Evolutionary conservation across 2,113 vertebrate species (phyloP).

Genomic region (Pseudorhombus dupliciocellatus): DNA sequence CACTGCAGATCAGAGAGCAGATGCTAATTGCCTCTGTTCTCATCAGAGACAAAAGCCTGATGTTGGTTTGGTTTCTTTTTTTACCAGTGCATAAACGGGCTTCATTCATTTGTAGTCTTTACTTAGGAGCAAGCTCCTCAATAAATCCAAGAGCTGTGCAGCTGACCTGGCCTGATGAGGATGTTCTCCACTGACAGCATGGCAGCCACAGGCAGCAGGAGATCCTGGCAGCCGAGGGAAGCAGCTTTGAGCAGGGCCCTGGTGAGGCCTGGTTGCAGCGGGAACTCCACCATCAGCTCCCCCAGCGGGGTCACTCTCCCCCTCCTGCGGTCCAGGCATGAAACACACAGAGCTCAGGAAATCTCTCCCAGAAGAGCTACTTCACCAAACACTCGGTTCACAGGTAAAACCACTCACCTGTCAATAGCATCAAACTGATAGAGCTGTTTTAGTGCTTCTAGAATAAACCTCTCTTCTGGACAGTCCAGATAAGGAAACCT

Average conservation of each 20-base stretch:
- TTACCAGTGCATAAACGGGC: too few species aligned
- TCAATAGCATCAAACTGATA: conserved; percentile 96
- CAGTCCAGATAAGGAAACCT: conserved; percentile 95
- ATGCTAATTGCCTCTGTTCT: too few species aligned
- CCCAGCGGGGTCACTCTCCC: conserved; percentile 91
- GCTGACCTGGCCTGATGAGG: conserved; percentile 93
- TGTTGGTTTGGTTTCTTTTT: too few species aligned
- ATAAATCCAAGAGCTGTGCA: background rate
- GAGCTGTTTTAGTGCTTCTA: conserved; percentile 94
- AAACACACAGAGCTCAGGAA: conserved; percentile 1
- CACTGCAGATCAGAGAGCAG: too few species aligned
- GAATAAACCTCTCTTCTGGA: conserved; percentile 93
- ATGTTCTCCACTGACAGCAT: conserved; percentile 98
- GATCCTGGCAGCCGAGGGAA: conserved; percentile 87
- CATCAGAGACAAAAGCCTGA: too few species aligned
- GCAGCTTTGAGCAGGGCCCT: conserved; percentile 92
- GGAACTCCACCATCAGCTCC: conserved; percentile 93
- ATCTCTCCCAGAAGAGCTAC: background rate
- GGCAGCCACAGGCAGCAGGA: conserved; percentile 92
- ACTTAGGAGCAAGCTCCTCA: background rate
- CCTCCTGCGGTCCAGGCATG: conserved; percentile 79
- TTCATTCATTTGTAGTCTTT: background rate
- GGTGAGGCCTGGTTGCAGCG: conserved; percentile 90
- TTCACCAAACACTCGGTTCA: background rate
- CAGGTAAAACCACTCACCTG: conserved; percentile 80